phyloP scores from a whole-genome alignment of 2,888 invertebrate species.

The Parochlus steinenii region DNA sequence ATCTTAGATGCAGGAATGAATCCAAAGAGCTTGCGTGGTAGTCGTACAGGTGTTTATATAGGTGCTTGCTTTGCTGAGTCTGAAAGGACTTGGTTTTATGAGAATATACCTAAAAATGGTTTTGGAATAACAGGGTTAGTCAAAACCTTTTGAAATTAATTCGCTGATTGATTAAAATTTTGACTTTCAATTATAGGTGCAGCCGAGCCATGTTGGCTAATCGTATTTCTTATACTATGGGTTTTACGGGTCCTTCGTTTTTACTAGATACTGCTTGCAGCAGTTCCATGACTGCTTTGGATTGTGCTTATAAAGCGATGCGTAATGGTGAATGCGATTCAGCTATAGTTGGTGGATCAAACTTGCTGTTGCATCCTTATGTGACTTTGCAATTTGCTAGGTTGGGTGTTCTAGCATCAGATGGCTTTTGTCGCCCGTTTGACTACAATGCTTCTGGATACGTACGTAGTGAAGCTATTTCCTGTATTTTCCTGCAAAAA shows the following conservation, averaged over 20 bases:
- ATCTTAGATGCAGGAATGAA: constrained; percentile 46
- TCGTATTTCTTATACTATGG: constrained; percentile 67
- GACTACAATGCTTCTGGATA: constrained; percentile 25
- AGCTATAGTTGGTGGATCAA: constrained; percentile 68
- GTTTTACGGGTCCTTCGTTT: constrained; percentile 70
- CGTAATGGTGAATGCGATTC: constrained; percentile 58
- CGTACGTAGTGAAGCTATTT: constrained; percentile 31
- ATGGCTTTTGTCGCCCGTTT: constrained; percentile 11
- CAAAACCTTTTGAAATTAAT: not conserved
- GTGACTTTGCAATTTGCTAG: constrained; percentile 64
- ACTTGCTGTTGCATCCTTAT: constrained; percentile 64
- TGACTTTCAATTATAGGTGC: constrained; percentile 33
- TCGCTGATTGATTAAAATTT: not conserved
- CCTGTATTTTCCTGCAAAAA: constrained; percentile 30
- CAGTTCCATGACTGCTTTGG: constrained; percentile 63
- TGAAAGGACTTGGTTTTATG: constrained; percentile 53
- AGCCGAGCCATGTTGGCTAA: constrained; percentile 75
- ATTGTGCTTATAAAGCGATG: constrained; percentile 55
- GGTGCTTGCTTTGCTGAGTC: constrained; percentile 64
- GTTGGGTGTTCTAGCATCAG: constrained; percentile 17
- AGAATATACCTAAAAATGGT: constrained; percentile 43
- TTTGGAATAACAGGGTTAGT: constrained; percentile 39
- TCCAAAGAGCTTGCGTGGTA: constrained; percentile 51
- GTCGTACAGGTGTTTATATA: constrained; percentile 63
- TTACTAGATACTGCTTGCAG: constrained; percentile 78